A percentile compares a stretch with the other conserved stretches of the same genome.
phyloP scores from a whole-genome alignment of 2,113 vertebrate species.

The Seriola aureovittata region DNA sequence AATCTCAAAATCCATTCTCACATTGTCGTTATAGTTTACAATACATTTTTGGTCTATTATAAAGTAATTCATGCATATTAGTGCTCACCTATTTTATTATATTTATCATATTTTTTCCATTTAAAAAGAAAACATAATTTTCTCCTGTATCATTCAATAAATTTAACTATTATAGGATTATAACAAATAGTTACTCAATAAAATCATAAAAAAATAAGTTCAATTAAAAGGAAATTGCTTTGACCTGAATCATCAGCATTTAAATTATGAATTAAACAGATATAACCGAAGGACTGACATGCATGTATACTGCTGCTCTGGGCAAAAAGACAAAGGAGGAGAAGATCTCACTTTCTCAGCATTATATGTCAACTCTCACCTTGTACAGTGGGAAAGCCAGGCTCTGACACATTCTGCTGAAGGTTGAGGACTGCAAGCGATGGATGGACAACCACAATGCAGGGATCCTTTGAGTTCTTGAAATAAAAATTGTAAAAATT shows the following conservation, averaged over 20 bases:
- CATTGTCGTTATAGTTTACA: too few relatives aligned
- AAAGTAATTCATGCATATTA: too few relatives aligned
- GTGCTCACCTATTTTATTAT: too few relatives aligned
- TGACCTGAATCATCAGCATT: background rate
- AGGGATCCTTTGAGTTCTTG: constrained; percentile 74
- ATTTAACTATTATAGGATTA: background rate
- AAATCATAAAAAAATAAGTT: background rate
- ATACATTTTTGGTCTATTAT: too few relatives aligned
- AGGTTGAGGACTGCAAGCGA: constrained; percentile 71
- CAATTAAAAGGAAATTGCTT: background rate
- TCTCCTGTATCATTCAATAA: too few relatives aligned
- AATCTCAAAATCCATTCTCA: too few relatives aligned
- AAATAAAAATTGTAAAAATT: background rate
- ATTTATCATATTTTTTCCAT: too few relatives aligned
- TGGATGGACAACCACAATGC: constrained; percentile 83
- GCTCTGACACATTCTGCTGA: constrained; percentile 75
- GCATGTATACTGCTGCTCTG: background rate
- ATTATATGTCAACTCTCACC: constrained; percentile 64
- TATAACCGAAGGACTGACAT: background rate
- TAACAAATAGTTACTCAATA: background rate
- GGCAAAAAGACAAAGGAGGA: background rate
- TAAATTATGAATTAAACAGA: background rate
- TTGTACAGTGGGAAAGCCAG: constrained; percentile 81
- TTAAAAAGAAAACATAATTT: too few relatives aligned
- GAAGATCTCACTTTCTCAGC: background rate